Evolutionary conservation across 2,797 vertebrate species (phyloP).

Genomic region (Bradypus variegatus): DNA sequence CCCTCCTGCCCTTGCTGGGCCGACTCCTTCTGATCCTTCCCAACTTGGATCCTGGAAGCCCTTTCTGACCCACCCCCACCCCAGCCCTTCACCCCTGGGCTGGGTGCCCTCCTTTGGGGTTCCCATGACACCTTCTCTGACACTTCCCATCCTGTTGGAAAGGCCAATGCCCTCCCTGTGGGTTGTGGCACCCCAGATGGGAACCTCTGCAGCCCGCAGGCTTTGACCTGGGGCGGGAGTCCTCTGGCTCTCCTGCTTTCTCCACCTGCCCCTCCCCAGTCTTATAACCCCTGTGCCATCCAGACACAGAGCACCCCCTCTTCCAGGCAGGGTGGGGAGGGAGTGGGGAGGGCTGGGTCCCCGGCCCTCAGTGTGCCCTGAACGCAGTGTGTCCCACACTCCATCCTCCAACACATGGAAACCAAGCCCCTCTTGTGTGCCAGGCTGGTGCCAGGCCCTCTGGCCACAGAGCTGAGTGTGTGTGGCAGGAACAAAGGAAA

Average conservation of each 20-base stretch:
- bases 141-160: neutral
- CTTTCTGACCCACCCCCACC: neutral
- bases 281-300: neutral
- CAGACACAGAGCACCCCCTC: neutral
- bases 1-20: neutral
- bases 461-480: neutral
- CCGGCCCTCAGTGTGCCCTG: no score
- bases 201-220: neutral
- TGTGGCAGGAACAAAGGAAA: neutral
- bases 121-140: neutral
- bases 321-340: neutral
- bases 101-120: neutral
- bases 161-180: rapidly evolving
- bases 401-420: neutral
- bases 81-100: no score
- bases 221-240: neutral
- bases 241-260: neutral
- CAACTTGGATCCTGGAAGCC: neutral
- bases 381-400: neutral
- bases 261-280: neutral
- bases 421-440: neutral
- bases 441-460: neutral
- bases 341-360: neutral
- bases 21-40: neutral
- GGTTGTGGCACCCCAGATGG: neutral